Evolutionary conservation across 2,113 vertebrate genomes (phyloP), one percentile per base, ranked within the genome.

Genomic region (Ammodytes dubius): DNA sequence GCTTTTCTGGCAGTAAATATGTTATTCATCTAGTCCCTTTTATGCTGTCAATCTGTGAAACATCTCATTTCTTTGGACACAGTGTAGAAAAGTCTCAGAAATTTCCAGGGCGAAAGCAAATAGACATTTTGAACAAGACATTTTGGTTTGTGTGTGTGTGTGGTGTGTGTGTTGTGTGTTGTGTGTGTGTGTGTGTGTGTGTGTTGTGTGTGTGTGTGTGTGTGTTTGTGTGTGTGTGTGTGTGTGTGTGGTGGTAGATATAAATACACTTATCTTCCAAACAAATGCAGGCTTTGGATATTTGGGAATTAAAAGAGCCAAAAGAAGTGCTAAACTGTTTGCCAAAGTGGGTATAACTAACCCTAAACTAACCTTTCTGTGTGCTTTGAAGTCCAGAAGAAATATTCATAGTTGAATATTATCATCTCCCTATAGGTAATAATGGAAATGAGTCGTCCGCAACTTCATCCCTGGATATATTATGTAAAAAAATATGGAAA

Each of bases 61-160:
- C 35, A 65, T 79, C 69, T 66, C 2, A 71, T 69, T 73, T 66
- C 7, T 80, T 72, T 72, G n/a, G 76, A 72, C 66, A 35, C 47
- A 37, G 35, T 46, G 6, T 7, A 53, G 60, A 64, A 75, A 68
- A 64, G n/a, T 19, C 37, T 35, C 40, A 46, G n/a, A 77, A 42
- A 39, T 65, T 57, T 19, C 9, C 12, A 15, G 11, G 12, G 4
- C 45, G 12, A 69, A 47, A 53, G 19, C 61, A 58, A 73, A 43
- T 52, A 10, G 3, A 60, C 63, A 35, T 52, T 47, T 49, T 73
- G 13, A 40, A 63, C 15, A 61, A 14, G 27, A 19, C 27, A 27
- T 27, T 27, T 27, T 27, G 27, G 27, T 27, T 1, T 27, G 27
- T 27, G 27, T 27, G 27, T 8, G 5, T 73, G 39, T 61, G 54